phyloP scores from a whole-genome alignment of 2,888 invertebrate species.

The Schrankia costaestrigalis region DNA sequence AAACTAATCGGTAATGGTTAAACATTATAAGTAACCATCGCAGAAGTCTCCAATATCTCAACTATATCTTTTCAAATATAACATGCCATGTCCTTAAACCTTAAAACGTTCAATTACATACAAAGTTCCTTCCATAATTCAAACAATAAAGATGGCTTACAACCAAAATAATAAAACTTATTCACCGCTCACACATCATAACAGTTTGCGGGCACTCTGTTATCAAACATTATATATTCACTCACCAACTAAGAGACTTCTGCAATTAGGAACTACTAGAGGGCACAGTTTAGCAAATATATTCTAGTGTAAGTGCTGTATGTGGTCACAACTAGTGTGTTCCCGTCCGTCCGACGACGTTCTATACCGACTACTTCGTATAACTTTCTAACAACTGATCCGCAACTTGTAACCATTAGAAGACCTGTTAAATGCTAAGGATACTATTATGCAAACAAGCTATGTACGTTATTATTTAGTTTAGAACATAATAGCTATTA shows the following conservation, averaged over 20 bases:
- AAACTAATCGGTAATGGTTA: too few relatives aligned
- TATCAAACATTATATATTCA: constrained; percentile 38
- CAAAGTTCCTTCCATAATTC: neutral
- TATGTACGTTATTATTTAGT: constrained; percentile 33
- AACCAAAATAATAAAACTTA: constrained; percentile 2
- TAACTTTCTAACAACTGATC: constrained; percentile 35
- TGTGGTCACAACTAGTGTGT: constrained; percentile 46
- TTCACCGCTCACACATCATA: constrained; percentile 21
- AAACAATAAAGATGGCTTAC: constrained; percentile 1
- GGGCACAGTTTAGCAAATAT: constrained; percentile 49
- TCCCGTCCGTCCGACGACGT: constrained; percentile 13
- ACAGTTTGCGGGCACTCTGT: constrained; percentile 30
- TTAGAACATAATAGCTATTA: constrained; percentile 33
- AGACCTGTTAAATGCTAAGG: constrained; percentile 36
- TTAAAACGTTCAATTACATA: too few relatives aligned
- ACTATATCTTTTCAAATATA: too few relatives aligned
- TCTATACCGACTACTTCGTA: constrained; percentile 24
- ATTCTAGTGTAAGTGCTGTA: constrained; percentile 43
- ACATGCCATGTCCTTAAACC: too few relatives aligned
- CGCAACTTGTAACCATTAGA: constrained; percentile 36
- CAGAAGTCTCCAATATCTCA: too few relatives aligned
- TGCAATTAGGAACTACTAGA: constrained; percentile 54
- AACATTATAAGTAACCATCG: too few relatives aligned
- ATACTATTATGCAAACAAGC: constrained; percentile 35
- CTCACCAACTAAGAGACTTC: constrained; percentile 36